phyloP scores from a whole-genome alignment of 1,140 invertebrate genomes.

The Zaprionus nigranus region DNA sequence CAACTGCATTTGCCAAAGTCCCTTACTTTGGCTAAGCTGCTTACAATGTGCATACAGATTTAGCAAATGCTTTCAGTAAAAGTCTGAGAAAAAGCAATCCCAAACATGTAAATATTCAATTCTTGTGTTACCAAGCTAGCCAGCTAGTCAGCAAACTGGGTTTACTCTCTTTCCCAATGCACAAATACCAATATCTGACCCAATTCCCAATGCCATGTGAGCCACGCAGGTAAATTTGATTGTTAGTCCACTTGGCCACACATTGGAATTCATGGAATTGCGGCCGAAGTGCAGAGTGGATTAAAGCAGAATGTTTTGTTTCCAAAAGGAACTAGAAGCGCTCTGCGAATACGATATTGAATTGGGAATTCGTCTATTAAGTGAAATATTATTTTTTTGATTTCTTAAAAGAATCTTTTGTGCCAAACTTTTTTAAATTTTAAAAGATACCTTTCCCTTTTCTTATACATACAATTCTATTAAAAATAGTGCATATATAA shows the following conservation, averaged over 20 bases:
- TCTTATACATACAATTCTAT: not conserved
- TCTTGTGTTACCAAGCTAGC: slow-evolving; percentile 1
- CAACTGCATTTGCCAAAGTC: slow-evolving; percentile 4
- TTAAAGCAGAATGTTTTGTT: slow-evolving; percentile 37
- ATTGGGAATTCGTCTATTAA: too few relatives aligned
- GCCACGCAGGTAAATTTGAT: slow-evolving; percentile 27
- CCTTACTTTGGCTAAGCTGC: slow-evolving; percentile 20
- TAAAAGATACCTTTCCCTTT: too few relatives aligned
- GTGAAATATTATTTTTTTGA: too few relatives aligned
- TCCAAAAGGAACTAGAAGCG: not conserved
- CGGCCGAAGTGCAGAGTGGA: not conserved
- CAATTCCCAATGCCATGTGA: not conserved
- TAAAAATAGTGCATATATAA: not conserved
- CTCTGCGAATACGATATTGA: too few relatives aligned
- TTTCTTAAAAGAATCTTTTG: too few relatives aligned
- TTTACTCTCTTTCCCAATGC: slow-evolving; percentile 12
- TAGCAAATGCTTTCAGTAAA: slow-evolving; percentile 25
- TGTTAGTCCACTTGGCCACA: slow-evolving; percentile 38
- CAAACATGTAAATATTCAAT: slow-evolving; percentile 54
- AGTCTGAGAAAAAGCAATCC: slow-evolving; percentile 10
- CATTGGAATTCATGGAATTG: slow-evolving; percentile 51
- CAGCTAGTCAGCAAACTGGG: too few relatives aligned
- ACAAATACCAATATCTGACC: slow-evolving; percentile 14
- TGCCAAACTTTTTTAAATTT: too few relatives aligned
- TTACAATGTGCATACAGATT: slow-evolving; percentile 19